Conservation (phyloP, 2,888 invertebrate genomes). For the Ametastegia equiseti region DNA sequence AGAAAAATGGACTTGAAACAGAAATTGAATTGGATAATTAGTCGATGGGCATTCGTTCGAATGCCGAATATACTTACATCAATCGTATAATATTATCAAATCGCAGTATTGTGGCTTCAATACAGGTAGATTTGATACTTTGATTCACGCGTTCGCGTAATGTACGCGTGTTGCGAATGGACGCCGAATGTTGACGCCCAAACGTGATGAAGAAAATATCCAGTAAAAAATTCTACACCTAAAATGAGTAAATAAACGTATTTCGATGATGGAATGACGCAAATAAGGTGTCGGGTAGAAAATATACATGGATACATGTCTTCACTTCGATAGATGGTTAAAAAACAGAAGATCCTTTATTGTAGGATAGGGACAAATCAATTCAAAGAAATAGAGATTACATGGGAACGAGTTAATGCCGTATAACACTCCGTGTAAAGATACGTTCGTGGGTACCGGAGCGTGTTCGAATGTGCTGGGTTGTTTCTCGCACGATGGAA, state of each 20-base stretch:
- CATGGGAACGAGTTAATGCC: neutral
- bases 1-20: neutral
- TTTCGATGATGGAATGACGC: neutral
- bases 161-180: slow-evolving; percentile 9
- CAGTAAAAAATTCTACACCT: neutral
- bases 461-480: slow-evolving; percentile 22
- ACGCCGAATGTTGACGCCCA: slow-evolving; percentile 14
- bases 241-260: neutral
- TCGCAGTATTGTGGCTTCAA: too few relatives aligned
- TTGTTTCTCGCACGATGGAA: slow-evolving; percentile 35
- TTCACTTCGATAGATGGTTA: neutral
- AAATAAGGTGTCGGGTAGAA: neutral
- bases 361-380: slow-evolving; percentile 17
- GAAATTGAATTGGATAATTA: neutral
- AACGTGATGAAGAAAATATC: neutral
- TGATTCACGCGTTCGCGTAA: neutral
- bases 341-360: neutral
- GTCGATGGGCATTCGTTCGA: neutral
- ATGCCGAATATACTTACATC: too few relatives aligned
- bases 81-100: neutral
- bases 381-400: slow-evolving; percentile 21
- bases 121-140: neutral
- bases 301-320: neutral
- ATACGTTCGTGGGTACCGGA: slow-evolving; percentile 11
- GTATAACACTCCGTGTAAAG: slow-evolving; percentile 13